These are phyloP conservation scores for Microtus richardsoni DNA, from an alignment of 2,113 vertebrate species.

Conservation along the genomic window DNA sequence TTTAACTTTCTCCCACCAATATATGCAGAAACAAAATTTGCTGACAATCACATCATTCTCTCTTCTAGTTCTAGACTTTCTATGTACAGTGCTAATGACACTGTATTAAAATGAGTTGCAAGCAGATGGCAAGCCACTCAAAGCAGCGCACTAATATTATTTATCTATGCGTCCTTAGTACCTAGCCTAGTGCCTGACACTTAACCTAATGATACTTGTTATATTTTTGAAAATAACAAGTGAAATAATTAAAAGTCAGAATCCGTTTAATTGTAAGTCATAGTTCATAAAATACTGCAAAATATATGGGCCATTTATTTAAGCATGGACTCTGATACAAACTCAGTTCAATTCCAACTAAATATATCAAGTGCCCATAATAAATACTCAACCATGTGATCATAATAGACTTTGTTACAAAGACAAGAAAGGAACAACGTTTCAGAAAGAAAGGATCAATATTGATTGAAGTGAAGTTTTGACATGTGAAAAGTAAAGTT, in stretches of 20 bases:
- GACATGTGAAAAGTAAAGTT: slow-evolving; percentile 1
- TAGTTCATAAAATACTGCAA: neutral
- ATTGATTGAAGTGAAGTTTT: neutral
- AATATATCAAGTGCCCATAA: neutral
- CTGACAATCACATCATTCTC: neutral
- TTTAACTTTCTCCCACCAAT: neutral
- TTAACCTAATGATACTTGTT: neutral
- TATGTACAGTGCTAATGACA: neutral
- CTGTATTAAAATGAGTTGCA: neutral
- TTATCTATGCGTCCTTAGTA: neutral
- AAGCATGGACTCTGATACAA: neutral
- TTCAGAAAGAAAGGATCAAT: neutral
- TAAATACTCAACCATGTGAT: neutral
- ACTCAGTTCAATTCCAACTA: neutral
- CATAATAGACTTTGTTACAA: neutral
- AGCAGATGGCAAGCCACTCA: neutral
- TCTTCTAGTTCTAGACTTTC: neutral
- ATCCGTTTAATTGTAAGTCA: neutral
- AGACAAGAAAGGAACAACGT: slow-evolving; percentile 10
- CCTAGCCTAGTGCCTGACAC: neutral
- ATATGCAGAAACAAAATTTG: neutral
- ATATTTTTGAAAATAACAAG: neutral
- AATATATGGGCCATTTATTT: neutral
- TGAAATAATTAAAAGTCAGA: neutral
- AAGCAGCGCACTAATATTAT: neutral